These are phyloP conservation scores for Tenthredo amoena DNA, from an alignment of 2,888 invertebrate genomes.

Conservation along the genomic window DNA sequence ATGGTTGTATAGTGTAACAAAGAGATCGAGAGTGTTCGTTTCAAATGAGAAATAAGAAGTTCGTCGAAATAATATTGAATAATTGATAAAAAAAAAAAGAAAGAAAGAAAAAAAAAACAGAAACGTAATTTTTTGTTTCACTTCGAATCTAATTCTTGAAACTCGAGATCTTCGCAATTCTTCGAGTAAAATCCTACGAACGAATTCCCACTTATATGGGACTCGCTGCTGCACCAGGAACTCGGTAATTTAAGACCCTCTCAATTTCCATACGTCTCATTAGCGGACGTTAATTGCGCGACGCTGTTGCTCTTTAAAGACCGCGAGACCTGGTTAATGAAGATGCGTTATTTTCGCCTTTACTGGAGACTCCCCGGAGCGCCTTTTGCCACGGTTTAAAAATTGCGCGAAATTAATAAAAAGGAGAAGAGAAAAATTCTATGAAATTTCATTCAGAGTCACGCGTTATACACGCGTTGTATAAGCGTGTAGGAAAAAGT, in stretches of 20 bases:
- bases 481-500: neutral
- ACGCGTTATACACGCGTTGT: neutral
- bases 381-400: neutral
- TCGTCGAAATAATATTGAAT: neutral
- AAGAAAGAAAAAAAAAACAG: too few species aligned
- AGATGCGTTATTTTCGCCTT: slow-evolving; percentile 17
- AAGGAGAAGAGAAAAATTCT: neutral
- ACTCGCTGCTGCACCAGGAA: neutral
- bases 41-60: neutral
- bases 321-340: slow-evolving; percentile 27
- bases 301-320: slow-evolving; percentile 39
- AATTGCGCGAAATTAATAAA: neutral
- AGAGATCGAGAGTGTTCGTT: neutral
- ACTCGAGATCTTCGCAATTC: neutral
- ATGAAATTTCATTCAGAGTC: neutral
- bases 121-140: too few species aligned
- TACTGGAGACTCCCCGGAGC: too few species aligned
- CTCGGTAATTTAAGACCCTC: slow-evolving; percentile 24
- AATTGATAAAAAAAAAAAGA: neutral
- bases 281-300: slow-evolving; percentile 37
- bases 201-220: neutral
- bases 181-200: neutral
- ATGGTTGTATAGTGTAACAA: neutral
- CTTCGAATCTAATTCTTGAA: too few species aligned
- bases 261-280: slow-evolving; percentile 44